phyloP scores from a whole-genome alignment of 2,888 invertebrate species.

The Chymomyza fuscimana region DNA sequence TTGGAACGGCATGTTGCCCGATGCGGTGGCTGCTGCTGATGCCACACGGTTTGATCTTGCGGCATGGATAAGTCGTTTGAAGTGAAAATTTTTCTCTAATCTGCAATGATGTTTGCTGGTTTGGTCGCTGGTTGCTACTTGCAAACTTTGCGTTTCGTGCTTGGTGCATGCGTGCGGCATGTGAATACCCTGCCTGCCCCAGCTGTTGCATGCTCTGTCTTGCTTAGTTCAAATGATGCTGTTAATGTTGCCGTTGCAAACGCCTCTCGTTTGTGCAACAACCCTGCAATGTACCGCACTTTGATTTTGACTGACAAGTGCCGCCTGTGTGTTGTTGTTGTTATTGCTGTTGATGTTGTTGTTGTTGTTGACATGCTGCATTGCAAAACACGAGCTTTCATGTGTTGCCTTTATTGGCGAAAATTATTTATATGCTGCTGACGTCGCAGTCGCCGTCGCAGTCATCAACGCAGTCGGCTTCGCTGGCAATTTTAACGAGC shows the following conservation, averaged over 20 bases:
- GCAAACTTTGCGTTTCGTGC: constrained; percentile 4
- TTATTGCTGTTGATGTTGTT: constrained; percentile 39
- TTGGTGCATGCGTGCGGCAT: constrained; percentile 65
- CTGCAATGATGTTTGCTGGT: constrained; percentile 61
- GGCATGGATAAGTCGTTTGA: constrained; percentile 35
- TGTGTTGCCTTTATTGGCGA: constrained; percentile 72
- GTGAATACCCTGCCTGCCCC: constrained; percentile 28
- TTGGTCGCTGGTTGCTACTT: constrained; percentile 12
- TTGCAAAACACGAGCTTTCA: constrained; percentile 61
- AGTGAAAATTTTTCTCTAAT: constrained; percentile 74
- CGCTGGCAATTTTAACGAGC: constrained; percentile 31
- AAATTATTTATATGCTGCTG: constrained; percentile 69
- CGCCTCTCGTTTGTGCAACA: constrained; percentile 4
- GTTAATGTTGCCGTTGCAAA: constrained; percentile 57
- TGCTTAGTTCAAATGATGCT: constrained; percentile 39
- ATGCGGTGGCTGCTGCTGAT: constrained; percentile 10
- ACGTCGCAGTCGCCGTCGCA: constrained; percentile 21
- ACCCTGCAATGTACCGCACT: constrained; percentile 49
- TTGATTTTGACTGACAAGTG: constrained; percentile 78
- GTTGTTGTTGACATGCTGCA: constrained; percentile 71
- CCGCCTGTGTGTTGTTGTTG: constrained; percentile 60
- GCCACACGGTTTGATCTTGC: constrained; percentile 33
- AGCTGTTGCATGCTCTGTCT: not conserved
- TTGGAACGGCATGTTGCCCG: constrained; percentile 38
- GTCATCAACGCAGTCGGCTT: too few relatives aligned